These are phyloP conservation scores for Choristoneura fumiferana DNA, from an alignment of 1,140 invertebrate genomes.

Conservation along the genomic window DNA sequence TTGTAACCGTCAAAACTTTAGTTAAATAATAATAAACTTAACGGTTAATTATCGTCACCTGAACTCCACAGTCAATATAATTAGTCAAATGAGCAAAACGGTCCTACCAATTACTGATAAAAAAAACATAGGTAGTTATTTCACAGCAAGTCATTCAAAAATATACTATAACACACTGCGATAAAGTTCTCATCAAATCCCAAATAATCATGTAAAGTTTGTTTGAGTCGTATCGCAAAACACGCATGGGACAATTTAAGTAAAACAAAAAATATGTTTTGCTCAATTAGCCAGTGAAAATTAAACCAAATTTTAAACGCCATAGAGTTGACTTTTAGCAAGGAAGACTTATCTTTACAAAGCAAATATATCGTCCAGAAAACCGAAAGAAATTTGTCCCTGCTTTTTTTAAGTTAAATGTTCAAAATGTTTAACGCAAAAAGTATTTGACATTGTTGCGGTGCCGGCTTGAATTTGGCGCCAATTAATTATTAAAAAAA, in stretches of 20 bases:
- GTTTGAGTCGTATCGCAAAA: background rate
- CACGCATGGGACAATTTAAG: constrained; percentile 10
- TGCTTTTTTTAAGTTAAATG: constrained; percentile 4
- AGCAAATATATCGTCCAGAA: background rate
- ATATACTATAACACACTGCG: no score
- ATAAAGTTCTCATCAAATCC: no score
- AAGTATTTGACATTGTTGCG: constrained; percentile 18
- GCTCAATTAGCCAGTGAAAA: background rate
- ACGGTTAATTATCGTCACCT: background rate
- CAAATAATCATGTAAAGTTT: background rate
- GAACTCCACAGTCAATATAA: background rate
- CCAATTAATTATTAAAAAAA: constrained; percentile 18
- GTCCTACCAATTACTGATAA: background rate
- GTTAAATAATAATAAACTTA: background rate
- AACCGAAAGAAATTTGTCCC: constrained; percentile 20
- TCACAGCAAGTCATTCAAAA: no score
- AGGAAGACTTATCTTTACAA: no score
- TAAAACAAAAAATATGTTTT: background rate
- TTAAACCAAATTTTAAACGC: background rate
- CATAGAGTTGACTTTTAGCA: background rate
- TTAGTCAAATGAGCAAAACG: constrained; percentile 11
- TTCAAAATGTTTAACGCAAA: constrained; percentile 17
- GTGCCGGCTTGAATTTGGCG: constrained; percentile 2
- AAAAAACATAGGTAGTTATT: background rate
- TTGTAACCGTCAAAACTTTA: background rate